Evolutionary conservation across 2,797 vertebrate genomes (phyloP).

Genomic region (Centropyge bicolor): DNA sequence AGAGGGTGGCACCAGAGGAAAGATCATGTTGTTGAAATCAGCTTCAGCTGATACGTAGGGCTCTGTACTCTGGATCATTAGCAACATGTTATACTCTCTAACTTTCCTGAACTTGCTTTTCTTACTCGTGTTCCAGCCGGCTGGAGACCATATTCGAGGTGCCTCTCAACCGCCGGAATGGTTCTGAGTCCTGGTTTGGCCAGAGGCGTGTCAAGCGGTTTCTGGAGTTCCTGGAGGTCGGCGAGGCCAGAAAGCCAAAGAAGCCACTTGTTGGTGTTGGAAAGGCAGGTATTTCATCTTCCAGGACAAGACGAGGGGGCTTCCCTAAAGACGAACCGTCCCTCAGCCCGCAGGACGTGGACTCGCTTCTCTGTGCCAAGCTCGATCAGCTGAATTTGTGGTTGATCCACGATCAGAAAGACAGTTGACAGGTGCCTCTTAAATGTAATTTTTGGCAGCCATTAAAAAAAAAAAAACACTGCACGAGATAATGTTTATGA

Average conservation of each 20-base stretch:
- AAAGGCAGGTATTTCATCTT: slow-evolving; percentile 63
- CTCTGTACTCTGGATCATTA: neutral
- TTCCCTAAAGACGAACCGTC: slow-evolving; percentile 68
- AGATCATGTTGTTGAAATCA: neutral
- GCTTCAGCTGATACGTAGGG: neutral
- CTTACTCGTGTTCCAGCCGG: slow-evolving; percentile 76
- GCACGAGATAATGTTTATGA: neutral
- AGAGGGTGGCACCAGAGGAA: slow-evolving; percentile 38
- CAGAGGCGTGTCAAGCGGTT: slow-evolving; percentile 89
- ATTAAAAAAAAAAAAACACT: neutral
- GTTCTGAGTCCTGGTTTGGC: slow-evolving; percentile 87
- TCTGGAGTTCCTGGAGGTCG: slow-evolving; percentile 88
- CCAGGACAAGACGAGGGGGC: slow-evolving; percentile 77
- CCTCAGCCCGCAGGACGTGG: slow-evolving; percentile 73
- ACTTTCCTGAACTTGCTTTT: neutral
- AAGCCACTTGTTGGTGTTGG: slow-evolving; percentile 74
- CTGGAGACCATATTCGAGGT: slow-evolving; percentile 94
- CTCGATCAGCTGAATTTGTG: slow-evolving; percentile 82
- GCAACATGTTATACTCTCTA: no score
- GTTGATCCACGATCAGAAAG: slow-evolving; percentile 73
- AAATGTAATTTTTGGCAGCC: neutral
- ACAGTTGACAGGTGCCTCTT: slow-evolving; percentile 47
- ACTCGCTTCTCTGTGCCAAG: slow-evolving; percentile 84
- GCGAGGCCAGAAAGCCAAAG: slow-evolving; percentile 85
- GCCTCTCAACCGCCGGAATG: slow-evolving; percentile 87